These are phyloP conservation scores for Spea bombifrons DNA, from an alignment of 2,113 vertebrate genomes.

Conservation along the genomic window DNA sequence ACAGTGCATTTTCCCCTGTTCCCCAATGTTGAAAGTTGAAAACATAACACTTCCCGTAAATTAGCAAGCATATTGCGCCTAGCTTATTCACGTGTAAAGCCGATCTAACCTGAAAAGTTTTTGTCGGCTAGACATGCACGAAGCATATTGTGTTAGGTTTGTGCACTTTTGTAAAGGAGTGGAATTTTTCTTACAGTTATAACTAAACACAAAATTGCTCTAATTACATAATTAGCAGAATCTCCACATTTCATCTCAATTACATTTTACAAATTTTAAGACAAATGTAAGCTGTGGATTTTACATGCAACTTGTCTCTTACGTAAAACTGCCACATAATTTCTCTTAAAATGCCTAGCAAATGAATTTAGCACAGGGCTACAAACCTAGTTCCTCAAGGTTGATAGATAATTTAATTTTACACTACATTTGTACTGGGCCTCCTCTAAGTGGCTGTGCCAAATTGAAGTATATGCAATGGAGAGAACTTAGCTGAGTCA, in stretches of 20 bases:
- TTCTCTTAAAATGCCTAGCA: constrained; percentile 25
- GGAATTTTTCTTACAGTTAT: constrained; percentile 12
- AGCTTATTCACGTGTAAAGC: constrained; percentile 34
- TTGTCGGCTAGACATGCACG: constrained; percentile 6
- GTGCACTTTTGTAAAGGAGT: constrained; percentile 24
- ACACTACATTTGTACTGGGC: not conserved
- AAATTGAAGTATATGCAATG: constrained; percentile 7
- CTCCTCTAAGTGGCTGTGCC: not conserved
- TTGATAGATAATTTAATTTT: not conserved
- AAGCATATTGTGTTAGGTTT: constrained; percentile 32
- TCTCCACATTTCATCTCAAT: constrained; percentile 41
- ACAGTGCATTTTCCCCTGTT: too few relatives aligned
- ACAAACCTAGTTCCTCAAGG: constrained; percentile 2
- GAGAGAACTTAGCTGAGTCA: constrained; percentile 25
- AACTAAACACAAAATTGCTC: constrained; percentile 41
- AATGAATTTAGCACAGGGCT: not conserved
- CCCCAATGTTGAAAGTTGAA: too few relatives aligned
- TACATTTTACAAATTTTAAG: constrained; percentile 37
- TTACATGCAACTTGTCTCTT: constrained; percentile 17
- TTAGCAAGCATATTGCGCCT: not conserved
- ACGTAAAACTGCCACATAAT: constrained; percentile 26
- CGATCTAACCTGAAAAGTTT: not conserved
- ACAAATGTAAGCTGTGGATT: constrained; percentile 35
- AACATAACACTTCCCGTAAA: too few relatives aligned
- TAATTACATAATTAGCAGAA: constrained; percentile 46